Conservation (phyloP, 2,113 vertebrate species). For the Chamaetylas fuelleborni region DNA sequence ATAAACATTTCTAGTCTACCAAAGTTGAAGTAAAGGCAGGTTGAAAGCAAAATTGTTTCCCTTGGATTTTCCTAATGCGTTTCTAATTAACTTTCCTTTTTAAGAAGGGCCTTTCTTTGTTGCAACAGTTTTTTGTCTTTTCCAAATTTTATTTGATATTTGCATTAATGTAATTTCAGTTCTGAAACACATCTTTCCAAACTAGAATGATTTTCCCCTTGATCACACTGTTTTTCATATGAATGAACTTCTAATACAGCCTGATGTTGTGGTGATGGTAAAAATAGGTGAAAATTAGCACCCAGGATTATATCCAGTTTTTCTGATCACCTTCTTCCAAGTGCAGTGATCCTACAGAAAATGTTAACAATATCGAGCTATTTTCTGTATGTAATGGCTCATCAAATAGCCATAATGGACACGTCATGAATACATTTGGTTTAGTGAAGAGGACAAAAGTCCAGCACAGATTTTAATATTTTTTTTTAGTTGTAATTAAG, state of each 20-base stretch:
- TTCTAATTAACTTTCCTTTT: not conserved
- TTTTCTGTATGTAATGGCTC: constrained; percentile 3
- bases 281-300: not conserved
- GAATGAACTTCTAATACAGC: not conserved
- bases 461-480: not conserved
- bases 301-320: not conserved
- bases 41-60: not conserved
- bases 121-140: not conserved
- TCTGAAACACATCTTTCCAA: not conserved
- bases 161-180: not conserved
- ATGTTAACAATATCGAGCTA: not conserved
- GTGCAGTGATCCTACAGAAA: not conserved
- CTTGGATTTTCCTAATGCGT: not conserved
- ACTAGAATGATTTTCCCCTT: not conserved
- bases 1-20: not conserved
- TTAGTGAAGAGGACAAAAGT: not conserved
- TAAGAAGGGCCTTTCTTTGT: not conserved
- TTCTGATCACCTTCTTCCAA: not conserved
- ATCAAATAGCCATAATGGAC: not conserved
- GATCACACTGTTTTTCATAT: not conserved
- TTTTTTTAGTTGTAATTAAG: not conserved
- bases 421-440: not conserved
- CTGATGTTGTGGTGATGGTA: not conserved
- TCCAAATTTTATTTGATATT: not conserved
- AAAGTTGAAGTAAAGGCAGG: not conserved